Base-by-base conservation (phyloP, 2,113 vertebrate genomes). In the Porphyrio hochstetteri region DNA sequence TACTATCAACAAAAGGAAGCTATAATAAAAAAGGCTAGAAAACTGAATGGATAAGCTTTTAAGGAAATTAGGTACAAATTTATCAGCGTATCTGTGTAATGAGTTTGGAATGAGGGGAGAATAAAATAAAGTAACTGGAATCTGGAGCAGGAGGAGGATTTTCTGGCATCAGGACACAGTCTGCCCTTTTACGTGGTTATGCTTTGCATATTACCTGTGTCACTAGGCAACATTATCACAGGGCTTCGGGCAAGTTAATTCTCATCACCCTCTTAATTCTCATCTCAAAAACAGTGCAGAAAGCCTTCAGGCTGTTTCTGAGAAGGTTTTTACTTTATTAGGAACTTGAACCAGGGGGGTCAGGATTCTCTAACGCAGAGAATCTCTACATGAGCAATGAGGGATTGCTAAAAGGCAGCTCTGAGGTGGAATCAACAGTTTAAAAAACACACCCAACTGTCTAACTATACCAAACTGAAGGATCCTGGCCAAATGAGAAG, bases 31-130 rank as follows among this genome's bases (percentile, higher is more conserved):
- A 92, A 65, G 16, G 33, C 13, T 48, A 52, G 83, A 56, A 24
- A 91, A 92, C 5, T 4, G 71, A 64, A 52, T 31, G 48, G 44
- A 48, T n/a, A 81, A 83, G 29, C 40, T 91, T 81, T 86, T 75
- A 42, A 77, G 64, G 86, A 92, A 90, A 92, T 18, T 10, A 78
- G 60, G 46, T 59, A 38, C 38, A 67, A 70, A 77, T 95, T 74
- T 59, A 55, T 78, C 31, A 1, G n/a, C 24, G 1, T 25, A 16
- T 52, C 28, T 81, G 31, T 64, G 56, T 36, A 56, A 40, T 52
- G 56, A 56, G n/a, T 70, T 88, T n/a, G 68, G 68, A 88, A 69
- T 38, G 59, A 77, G 55, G 52, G 50, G 33, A 69, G 56, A 89
- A 65, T 50, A 74, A 84, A 74, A 80, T 60, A 13, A 60, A 82